phyloP scores from a whole-genome alignment of 2,113 vertebrate genomes.

The Peromyscus californicus region DNA sequence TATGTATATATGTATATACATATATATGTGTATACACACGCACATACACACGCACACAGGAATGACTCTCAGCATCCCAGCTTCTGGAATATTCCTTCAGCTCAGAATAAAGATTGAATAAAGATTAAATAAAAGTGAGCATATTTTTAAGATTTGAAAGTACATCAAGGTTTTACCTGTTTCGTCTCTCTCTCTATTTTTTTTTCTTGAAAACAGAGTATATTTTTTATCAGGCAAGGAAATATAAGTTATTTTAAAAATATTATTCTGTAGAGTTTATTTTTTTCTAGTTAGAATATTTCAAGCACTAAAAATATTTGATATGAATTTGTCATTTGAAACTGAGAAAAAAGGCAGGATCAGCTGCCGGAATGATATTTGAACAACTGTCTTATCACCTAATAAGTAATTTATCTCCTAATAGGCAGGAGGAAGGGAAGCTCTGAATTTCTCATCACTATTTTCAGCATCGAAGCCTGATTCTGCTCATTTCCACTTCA shows the following conservation, averaged over 20 bases:
- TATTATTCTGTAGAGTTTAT: neutral
- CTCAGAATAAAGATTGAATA: conserved; percentile 35
- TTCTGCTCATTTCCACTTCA: conserved; percentile 20
- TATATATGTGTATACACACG: no score
- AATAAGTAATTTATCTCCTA: conserved; percentile 23
- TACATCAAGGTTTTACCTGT: neutral
- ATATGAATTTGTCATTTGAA: conserved; percentile 34
- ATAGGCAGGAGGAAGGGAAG: neutral
- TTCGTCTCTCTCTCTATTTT: neutral
- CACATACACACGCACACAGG: no score
- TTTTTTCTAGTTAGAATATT: conserved; percentile 52
- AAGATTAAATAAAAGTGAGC: conserved; percentile 19
- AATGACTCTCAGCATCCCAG: neutral
- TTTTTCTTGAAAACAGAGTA: neutral
- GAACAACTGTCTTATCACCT: conserved; percentile 26
- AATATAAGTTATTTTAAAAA: conserved; percentile 32
- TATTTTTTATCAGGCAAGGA: neutral
- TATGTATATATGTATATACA: fast-evolving
- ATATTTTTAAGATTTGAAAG: conserved; percentile 50
- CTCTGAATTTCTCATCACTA: neutral
- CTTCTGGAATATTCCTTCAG: neutral
- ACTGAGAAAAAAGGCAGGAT: neutral
- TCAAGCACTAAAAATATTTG: conserved; percentile 26
- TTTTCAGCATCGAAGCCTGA: neutral
- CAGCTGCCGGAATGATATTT: neutral